A percentile compares a stretch with the other conserved stretches of the same genome.
phyloP scores from a whole-genome alignment of 2,888 invertebrate species.

The Hyalella azteca region DNA sequence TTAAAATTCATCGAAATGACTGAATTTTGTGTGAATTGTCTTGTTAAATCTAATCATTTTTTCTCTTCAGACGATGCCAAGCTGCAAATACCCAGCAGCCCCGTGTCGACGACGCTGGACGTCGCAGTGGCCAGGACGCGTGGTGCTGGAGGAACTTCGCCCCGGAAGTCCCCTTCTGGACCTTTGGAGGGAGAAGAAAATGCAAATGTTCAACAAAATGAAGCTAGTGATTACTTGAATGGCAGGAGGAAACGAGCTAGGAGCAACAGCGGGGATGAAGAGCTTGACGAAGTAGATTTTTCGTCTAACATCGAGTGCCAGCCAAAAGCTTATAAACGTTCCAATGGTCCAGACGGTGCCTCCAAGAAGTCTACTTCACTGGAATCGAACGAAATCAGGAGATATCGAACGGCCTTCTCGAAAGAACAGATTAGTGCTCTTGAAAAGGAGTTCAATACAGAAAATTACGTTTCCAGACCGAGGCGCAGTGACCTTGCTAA shows the following conservation, averaged over 20 bases:
- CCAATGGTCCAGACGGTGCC: not conserved
- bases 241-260: not conserved
- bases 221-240: not conserved
- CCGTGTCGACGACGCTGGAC: too few species aligned
- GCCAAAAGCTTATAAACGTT: not conserved
- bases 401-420: slow-evolving; percentile 14
- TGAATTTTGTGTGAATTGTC: too few species aligned
- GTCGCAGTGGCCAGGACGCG: too few species aligned
- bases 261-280: not conserved
- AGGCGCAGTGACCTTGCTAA: slow-evolving; percentile 6
- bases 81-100: too few species aligned
- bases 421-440: not conserved
- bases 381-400: not conserved
- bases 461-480: slow-evolving; percentile 14
- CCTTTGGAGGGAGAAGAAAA: too few species aligned
- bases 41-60: too few species aligned
- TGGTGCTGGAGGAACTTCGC: too few species aligned
- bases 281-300: not conserved
- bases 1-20: too few species aligned
- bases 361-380: not conserved
- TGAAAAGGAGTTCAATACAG: not conserved
- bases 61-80: too few species aligned
- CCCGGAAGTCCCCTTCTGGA: too few species aligned
- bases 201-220: too few species aligned
- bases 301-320: not conserved